Evolutionary conservation across 2,888 invertebrate species (phyloP), one percentile per base, ranked within the genome.

Genomic region (Tenthredo notha): DNA sequence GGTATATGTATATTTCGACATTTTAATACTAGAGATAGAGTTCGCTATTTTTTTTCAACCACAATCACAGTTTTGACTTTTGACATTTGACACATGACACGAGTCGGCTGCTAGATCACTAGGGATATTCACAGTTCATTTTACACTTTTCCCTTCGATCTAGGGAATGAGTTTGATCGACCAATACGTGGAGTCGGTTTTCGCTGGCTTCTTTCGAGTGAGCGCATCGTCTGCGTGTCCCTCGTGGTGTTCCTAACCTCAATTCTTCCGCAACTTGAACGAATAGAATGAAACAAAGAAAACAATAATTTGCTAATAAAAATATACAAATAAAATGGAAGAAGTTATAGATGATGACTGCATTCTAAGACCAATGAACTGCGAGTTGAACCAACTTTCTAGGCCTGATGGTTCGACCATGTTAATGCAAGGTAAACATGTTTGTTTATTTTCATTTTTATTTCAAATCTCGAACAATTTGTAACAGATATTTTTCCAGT

Each of bases 391-490:
- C 92, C 95, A 96, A 82, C 93, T 97, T 25, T 96, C 96, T 84
- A 95, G 96, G 91, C 96, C 97, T 0, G 97, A 98, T 94, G 97
- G 97, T 18, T 97, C 97, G 0, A 96, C 96, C 18, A 95, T 97
- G 91, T 94, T 97, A 90, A 95, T 96, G 86, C 97, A 97, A 95
- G 97, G 97, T 97, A 94, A 86, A 80, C 86, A 61, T 25, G 47
- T 47, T 77, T 54, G 77, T 77, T 77, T 77, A 50, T 54, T 47
- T 9, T 25, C 33, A 29, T 12, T 47, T 47, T 47, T 47, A 47
- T 15, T 47, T 47, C 12, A 2, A 1, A 47, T 47, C 47, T 47
- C 15, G 47, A 47, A 47, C 47, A 4, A 47, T 47, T 47, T 47
- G 3, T 15, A 47, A 47, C 15, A 18, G 50, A 50, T 4, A 50